These are phyloP conservation scores for Wiebesia pumilae DNA, from an alignment of 1,140 invertebrate species.

Conservation along the genomic window DNA sequence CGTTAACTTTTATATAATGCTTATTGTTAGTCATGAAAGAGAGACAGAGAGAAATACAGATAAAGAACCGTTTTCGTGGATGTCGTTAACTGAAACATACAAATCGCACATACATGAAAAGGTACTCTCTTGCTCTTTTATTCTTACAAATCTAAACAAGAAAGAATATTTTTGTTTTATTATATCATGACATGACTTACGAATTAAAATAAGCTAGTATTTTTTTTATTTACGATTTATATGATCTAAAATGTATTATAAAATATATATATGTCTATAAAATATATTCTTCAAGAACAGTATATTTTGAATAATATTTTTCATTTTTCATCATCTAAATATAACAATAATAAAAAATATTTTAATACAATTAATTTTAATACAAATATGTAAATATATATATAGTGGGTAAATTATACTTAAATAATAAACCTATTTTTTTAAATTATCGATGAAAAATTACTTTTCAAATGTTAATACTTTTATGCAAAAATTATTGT, in stretches of 20 bases:
- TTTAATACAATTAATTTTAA: too few relatives aligned
- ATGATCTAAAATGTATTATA: too few relatives aligned
- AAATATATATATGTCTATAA: too few relatives aligned
- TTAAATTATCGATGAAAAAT: neutral
- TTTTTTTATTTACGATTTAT: too few relatives aligned
- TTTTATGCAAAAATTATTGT: neutral
- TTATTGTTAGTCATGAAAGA: constrained; percentile 12
- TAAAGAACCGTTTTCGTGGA: constrained; percentile 16
- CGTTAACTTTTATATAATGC: constrained; percentile 20
- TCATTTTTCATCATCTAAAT: too few relatives aligned
- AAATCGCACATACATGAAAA: constrained; percentile 18
- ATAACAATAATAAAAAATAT: too few relatives aligned
- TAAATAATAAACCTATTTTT: too few relatives aligned
- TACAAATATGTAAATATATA: too few relatives aligned
- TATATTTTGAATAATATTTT: too few relatives aligned
- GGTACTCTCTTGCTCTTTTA: neutral
- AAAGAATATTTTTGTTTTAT: constrained; percentile 16
- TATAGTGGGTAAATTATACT: too few relatives aligned
- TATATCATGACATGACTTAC: neutral
- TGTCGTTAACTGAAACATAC: constrained; percentile 19
- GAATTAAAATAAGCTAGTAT: too few relatives aligned
- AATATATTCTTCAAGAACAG: too few relatives aligned
- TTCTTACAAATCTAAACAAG: neutral
- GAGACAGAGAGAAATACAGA: neutral
- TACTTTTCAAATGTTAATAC: neutral